Conservation (phyloP, 2,113 vertebrate genomes). For the Centropus bengalensis region DNA sequence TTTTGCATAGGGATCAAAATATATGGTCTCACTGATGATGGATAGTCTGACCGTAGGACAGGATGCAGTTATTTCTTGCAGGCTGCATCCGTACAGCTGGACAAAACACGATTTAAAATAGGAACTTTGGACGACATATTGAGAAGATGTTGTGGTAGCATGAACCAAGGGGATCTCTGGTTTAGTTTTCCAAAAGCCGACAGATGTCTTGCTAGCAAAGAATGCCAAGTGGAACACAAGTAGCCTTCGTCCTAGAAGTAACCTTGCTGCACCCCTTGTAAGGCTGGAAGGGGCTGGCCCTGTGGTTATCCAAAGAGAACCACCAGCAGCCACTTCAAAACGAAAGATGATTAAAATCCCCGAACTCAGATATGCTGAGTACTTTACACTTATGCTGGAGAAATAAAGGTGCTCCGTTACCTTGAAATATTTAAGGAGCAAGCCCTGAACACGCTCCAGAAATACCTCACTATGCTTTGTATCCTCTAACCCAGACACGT, state of each 20-base stretch:
- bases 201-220: not conserved
- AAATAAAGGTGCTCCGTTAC: not conserved
- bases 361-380: accelerated
- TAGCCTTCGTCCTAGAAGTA: not conserved
- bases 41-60: not conserved
- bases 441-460: not conserved
- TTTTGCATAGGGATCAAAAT: not conserved
- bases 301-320: not conserved
- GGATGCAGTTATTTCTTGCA: not conserved
- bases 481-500: not conserved
- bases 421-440: not conserved
- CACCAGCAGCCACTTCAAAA: not conserved
- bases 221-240: not conserved
- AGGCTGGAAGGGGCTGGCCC: not conserved
- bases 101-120: not conserved
- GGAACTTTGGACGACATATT: not conserved
- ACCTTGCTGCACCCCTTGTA: not conserved
- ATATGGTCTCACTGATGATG: not conserved
- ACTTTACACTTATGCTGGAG: not conserved
- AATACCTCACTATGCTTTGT: not conserved
- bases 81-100: not conserved
- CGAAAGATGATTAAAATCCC: not conserved
- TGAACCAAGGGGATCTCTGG: not conserved
- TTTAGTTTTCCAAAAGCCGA: not conserved
- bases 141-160: not conserved